Evolutionary conservation across 2,888 invertebrate genomes (phyloP).

Genomic region (Noctua comes): DNA sequence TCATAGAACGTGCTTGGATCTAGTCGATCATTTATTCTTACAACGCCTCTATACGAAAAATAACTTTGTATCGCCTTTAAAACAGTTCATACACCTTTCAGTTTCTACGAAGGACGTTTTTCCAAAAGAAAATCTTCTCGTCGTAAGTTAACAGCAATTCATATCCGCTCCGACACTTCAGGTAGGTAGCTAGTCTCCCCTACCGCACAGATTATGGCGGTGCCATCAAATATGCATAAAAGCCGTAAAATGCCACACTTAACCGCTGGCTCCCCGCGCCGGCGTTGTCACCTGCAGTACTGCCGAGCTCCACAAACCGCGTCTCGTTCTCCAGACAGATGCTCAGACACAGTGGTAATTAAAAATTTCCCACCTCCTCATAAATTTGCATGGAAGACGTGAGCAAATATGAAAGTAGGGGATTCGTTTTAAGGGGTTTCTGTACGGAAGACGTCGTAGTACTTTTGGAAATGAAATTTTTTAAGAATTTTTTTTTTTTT

Average conservation of each 20-base stretch:
- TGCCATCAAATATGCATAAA: conserved; percentile 91
- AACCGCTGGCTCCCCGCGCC: conserved; percentile 83
- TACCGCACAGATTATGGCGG: conserved; percentile 88
- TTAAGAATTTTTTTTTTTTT: not conserved
- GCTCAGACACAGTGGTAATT: conserved; percentile 88
- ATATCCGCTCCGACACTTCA: conserved; percentile 75
- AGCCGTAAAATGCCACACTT: conserved; percentile 90
- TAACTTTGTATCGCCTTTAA: not conserved
- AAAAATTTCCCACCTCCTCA: conserved; percentile 86
- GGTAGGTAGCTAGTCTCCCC: conserved; percentile 69
- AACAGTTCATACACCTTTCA: not conserved
- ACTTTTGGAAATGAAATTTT: conserved; percentile 1
- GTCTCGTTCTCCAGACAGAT: conserved; percentile 81
- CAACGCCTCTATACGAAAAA: not conserved
- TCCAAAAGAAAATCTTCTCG: conserved; percentile 51
- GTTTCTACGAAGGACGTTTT: conserved; percentile 1
- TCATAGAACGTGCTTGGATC: conserved; percentile 6
- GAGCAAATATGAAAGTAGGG: conserved; percentile 63
- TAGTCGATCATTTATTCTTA: not conserved
- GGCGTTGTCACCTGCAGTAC: conserved; percentile 82
- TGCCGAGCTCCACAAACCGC: conserved; percentile 57
- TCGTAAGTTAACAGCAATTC: conserved; percentile 74
- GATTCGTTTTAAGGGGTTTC: conserved; percentile 49
- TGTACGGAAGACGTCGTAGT: conserved; percentile 10
- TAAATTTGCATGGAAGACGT: conserved; percentile 82